Evolutionary conservation across 2,888 invertebrate species (phyloP), one percentile per base, ranked within the genome.

Genomic region (Mimachlamys varia): DNA sequence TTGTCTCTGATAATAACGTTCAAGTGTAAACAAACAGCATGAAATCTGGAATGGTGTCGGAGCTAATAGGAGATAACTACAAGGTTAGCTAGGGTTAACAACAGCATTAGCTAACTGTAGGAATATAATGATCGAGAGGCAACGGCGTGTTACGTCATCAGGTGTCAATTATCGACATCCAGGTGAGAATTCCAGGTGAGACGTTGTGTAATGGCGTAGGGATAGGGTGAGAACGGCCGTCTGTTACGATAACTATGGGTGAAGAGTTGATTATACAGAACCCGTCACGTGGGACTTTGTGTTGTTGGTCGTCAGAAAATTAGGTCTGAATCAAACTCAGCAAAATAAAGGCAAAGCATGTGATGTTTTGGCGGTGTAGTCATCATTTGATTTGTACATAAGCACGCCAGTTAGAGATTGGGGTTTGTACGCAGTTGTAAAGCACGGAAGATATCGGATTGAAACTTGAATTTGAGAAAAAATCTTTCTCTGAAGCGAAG

Each of bases 181-280:
- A 76, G 76, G 76, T 76, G 76, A 76, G 76, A 33, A 76, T 27
- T 76, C 58, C 76, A 76, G 62, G 76, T 76, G 76, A 27, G 27
- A 76, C 12, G 76, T 33, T 76, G 76, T 76, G 76, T 76, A 76
- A 76, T 58, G 76, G 76, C 5, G 22, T 27, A n/a, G 12, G n/a
- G 76, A 27, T 22, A 27, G 53, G 2, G 76, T 76, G 76, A 2
- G 76, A 76, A 76, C 33, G 33, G 27, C 27, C 27, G 17, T 76
- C 13, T 76, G 27, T 76, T 76, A 76, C 33, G 76, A 33, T 19
- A 53, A 53, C 53, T 17, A 19, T 5, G 15, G 53, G 19, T 19
- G 12, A 53, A 53, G 19, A 17, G 53, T 10, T 53, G 53, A 50
- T 15, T 17, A 53, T 17, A 53, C 53, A 53, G 53, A 17, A 53